A percentile compares a stretch with the other conserved stretches of the same genome.
phyloP scores from a whole-genome alignment of 1,140 invertebrate genomes.

The Halyomorpha halys region DNA sequence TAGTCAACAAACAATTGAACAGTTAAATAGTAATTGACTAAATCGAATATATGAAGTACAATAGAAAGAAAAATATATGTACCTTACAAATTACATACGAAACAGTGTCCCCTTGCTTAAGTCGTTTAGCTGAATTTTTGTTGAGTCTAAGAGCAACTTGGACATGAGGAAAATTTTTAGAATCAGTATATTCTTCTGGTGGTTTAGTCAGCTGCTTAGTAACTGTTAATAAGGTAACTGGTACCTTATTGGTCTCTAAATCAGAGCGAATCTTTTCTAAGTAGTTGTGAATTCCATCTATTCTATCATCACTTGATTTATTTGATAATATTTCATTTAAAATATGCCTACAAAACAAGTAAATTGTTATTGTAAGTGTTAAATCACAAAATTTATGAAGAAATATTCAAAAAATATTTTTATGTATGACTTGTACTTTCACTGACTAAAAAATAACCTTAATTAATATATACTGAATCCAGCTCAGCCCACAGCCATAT shows the following conservation, averaged over 20 bases:
- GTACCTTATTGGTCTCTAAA: conserved; percentile 53
- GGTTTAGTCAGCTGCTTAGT: conserved; percentile 94
- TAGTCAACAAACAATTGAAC: no score
- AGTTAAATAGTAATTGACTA: no score
- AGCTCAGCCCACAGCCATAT: no score
- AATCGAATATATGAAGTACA: not conserved
- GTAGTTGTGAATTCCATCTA: conserved; percentile 70
- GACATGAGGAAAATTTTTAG: conserved; percentile 78
- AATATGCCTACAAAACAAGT: conserved; percentile 35
- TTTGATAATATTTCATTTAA: conserved; percentile 78
- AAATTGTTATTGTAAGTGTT: no score
- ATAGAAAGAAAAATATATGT: conserved; percentile 23
- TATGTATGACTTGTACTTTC: no score
- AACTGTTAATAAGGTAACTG: conserved; percentile 71
- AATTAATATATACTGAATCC: no score
- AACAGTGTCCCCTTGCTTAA: conserved; percentile 88
- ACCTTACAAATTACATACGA: conserved; percentile 90
- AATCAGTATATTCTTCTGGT: conserved; percentile 85
- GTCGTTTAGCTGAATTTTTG: conserved; percentile 61
- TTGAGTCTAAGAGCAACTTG: conserved; percentile 84
- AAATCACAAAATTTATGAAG: no score
- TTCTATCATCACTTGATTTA: conserved; percentile 63
- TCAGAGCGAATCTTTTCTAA: conserved; percentile 55
- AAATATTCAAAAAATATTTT: no score
- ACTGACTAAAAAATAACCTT: no score